phyloP scores from a whole-genome alignment of 2,888 invertebrate species.

The Apodemia hepburni region DNA sequence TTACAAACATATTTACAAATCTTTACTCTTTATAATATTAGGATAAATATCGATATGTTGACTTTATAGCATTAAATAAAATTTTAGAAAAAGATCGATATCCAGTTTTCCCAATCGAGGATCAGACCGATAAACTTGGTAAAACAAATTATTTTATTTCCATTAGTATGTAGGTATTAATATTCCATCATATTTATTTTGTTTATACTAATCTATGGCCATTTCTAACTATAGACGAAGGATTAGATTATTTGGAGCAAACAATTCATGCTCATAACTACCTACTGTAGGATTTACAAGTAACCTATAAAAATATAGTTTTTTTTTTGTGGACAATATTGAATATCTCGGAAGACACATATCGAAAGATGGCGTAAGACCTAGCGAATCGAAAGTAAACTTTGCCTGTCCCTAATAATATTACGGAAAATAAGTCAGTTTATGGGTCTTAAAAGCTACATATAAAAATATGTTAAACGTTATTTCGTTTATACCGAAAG shows the following conservation, averaged over 20 bases:
- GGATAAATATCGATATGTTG: no score
- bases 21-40: no score
- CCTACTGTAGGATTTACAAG: background rate
- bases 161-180: background rate
- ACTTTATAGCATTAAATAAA: slow-evolving; percentile 25
- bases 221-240: background rate
- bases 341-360: background rate
- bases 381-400: background rate
- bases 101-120: background rate
- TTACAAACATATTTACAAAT: no score
- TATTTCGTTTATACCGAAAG: background rate
- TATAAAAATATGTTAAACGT: background rate
- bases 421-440: background rate
- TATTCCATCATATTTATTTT: no score
- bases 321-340: slow-evolving; percentile 1
- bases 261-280: background rate
- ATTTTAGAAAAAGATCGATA: background rate
- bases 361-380: background rate
- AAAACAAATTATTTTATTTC: background rate
- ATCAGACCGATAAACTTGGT: background rate
- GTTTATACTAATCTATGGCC: no score
- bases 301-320: background rate
- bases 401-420: background rate
- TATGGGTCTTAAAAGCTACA: background rate
- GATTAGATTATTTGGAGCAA: background rate